phyloP scores from a whole-genome alignment of 2,888 invertebrate species.

The Rhingia rostrata region DNA sequence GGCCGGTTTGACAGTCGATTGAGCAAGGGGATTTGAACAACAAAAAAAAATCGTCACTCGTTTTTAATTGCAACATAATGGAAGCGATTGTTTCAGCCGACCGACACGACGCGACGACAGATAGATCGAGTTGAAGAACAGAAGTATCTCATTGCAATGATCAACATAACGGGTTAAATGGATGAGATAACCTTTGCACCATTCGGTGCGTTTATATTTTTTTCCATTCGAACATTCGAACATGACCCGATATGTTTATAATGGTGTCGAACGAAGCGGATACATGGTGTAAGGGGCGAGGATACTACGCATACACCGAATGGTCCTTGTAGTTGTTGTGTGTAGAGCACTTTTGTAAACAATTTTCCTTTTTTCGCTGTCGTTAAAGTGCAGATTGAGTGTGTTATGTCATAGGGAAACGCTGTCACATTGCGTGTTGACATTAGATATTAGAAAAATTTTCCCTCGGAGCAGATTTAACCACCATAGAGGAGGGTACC shows the following conservation, averaged over 20 bases:
- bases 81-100: conserved; percentile 54
- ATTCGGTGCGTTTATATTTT: conserved; percentile 44
- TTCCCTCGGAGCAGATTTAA: conserved; percentile 49
- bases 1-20: conserved; percentile 51
- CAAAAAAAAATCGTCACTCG: conserved; percentile 22
- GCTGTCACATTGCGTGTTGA: conserved; percentile 60
- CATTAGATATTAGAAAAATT: conserved; percentile 60
- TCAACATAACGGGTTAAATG: conserved; percentile 31
- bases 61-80: conserved; percentile 62
- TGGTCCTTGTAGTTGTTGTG: conserved; percentile 42
- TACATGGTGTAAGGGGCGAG: neutral
- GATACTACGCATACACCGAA: conserved; percentile 26
- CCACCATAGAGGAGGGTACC: conserved; percentile 12
- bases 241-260: too few species aligned
- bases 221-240: too few species aligned
- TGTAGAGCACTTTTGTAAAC: conserved; percentile 3
- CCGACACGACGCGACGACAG: neutral
- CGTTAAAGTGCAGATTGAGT: conserved; percentile 22
- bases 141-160: conserved; percentile 35
- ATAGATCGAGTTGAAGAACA: conserved; percentile 17
- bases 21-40: conserved; percentile 19
- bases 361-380: conserved; percentile 18
- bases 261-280: too few species aligned
- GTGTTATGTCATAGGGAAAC: conserved; percentile 26
- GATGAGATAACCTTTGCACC: conserved; percentile 56